Percentiles rank a stretch among this genome's conserved stretches.
Conservation (phyloP, 1,140 invertebrate species). For the Trachelipus rathkii region DNA sequence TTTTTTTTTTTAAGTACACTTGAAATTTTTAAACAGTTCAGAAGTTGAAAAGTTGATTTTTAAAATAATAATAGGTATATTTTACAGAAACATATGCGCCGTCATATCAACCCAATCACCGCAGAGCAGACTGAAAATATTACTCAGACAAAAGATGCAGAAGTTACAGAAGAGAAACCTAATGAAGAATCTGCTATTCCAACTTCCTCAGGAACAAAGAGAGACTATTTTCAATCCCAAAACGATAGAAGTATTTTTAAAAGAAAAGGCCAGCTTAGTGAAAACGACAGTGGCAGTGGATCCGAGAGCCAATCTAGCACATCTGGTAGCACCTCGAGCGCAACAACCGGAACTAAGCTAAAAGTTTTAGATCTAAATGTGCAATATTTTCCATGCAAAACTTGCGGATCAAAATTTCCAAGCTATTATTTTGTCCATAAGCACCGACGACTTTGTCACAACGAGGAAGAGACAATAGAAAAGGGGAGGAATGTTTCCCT, state of each 20-base stretch:
- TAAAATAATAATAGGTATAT: too few relatives aligned
- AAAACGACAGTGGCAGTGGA: background rate
- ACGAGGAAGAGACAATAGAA: conserved; percentile 28
- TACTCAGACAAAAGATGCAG: background rate
- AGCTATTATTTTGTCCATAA: conserved; percentile 91
- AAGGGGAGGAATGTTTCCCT: background rate
- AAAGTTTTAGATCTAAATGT: conserved; percentile 66
- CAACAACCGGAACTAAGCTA: conserved; percentile 11
- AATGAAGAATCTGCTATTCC: conserved; percentile 12
- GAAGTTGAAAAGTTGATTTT: too few relatives aligned
- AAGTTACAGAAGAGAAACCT: conserved; percentile 1
- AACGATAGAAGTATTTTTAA: background rate
- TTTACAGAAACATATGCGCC: conserved; percentile 64
- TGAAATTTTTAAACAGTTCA: too few relatives aligned
- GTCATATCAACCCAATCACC: conserved; percentile 59
- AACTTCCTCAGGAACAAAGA: conserved; percentile 12
- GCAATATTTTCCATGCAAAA: conserved; percentile 88
- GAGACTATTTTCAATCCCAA: conserved; percentile 33
- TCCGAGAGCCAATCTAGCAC: background rate
- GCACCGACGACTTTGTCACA: conserved; percentile 75
- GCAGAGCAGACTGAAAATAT: conserved; percentile 39
- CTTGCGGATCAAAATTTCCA: conserved; percentile 83
- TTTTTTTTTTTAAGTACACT: too few relatives aligned
- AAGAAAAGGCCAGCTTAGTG: background rate
- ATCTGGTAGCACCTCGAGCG: background rate